Conservation (phyloP, 2,888 invertebrate species). For the Cryptocephalus primarius region DNA sequence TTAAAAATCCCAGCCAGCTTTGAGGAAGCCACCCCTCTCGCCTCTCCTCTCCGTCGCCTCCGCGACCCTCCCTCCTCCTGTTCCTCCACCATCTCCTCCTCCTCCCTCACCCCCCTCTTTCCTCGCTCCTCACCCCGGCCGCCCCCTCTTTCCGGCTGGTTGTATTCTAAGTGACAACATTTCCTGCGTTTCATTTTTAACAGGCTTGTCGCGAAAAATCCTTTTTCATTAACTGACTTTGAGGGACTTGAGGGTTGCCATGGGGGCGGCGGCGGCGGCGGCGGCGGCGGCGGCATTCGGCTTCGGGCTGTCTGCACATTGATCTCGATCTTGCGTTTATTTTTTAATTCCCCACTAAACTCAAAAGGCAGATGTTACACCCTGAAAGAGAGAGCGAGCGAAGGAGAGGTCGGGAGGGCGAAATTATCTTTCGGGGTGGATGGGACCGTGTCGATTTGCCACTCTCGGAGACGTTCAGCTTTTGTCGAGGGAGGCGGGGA, state of each 20-base stretch:
- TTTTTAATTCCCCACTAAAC: background rate
- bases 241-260: constrained; percentile 30
- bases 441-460: background rate
- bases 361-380: background rate
- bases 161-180: constrained; percentile 29
- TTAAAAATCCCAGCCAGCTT: constrained; percentile 10
- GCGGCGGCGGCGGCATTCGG: constrained; percentile 12
- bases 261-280: constrained; percentile 15
- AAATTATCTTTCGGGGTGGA: background rate
- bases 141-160: constrained; percentile 4
- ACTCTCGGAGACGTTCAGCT: no score
- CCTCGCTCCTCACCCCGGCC: background rate
- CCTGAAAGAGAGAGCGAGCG: no score
- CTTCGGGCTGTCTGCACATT: background rate
- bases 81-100: background rate
- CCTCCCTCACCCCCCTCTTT: background rate
- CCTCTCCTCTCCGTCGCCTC: background rate
- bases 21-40: constrained; percentile 3
- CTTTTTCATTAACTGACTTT: constrained; percentile 39
- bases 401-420: background rate
- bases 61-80: background rate
- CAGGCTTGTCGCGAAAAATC: constrained; percentile 37
- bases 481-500: no score
- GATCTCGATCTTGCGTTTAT: background rate
- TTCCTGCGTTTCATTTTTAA: constrained; percentile 30